A percentile compares a stretch with the other conserved stretches of the same genome.
Conservation (phyloP, 2,113 vertebrate genomes). For the Hiodon tergisus region DNA sequence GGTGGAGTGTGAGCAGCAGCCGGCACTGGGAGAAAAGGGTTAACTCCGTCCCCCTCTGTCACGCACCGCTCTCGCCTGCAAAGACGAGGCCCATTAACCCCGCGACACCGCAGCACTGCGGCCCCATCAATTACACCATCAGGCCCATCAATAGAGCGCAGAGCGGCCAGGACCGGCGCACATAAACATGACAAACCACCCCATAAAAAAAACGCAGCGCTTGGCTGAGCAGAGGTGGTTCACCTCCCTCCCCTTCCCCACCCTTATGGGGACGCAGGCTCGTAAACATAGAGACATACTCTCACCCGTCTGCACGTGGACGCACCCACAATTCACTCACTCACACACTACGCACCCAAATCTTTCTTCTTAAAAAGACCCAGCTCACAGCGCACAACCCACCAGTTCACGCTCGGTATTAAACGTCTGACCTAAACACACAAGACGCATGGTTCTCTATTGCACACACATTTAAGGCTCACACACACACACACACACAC, state of each 20-base stretch:
- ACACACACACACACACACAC: not conserved
- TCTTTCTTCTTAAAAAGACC: too few relatives aligned
- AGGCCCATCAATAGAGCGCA: not conserved
- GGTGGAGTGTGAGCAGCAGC: not conserved
- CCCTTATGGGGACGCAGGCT: not conserved
- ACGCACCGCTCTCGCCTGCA: not conserved
- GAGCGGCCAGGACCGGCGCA: conserved; percentile 1
- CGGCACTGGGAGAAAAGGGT: not conserved
- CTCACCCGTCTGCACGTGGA: too few relatives aligned
- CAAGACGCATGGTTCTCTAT: not conserved
- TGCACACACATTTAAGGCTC: too few relatives aligned
- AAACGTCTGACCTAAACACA: not conserved
- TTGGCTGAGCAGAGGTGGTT: not conserved
- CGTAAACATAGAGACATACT: too few relatives aligned
- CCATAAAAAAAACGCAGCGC: not conserved
- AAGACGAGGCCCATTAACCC: conserved; percentile 18
- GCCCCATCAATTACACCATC: conserved; percentile 22
- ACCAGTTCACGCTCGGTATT: too few relatives aligned
- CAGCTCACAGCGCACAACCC: too few relatives aligned
- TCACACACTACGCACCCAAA: too few relatives aligned
- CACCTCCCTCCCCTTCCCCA: not conserved
- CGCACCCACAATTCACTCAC: too few relatives aligned
- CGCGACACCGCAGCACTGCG: not conserved
- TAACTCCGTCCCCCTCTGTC: not conserved
- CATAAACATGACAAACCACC: conserved; percentile 23